Percentiles rank a stretch among this genome's conserved stretches.
phyloP scores from a whole-genome alignment of 2,888 invertebrate species.

The Cantharis nigra region DNA sequence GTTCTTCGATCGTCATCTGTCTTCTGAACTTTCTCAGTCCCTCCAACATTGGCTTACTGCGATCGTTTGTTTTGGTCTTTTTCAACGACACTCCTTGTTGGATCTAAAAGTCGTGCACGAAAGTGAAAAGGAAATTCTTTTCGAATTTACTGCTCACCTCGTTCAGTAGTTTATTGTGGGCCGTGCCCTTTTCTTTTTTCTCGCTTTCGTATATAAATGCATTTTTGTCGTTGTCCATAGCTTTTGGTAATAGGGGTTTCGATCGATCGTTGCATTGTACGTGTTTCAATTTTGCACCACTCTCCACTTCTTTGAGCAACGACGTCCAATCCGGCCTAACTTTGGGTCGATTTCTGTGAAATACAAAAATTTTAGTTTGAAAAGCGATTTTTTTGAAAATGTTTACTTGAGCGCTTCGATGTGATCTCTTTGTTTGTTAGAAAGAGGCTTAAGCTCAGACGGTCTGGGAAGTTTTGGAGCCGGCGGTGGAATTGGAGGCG shows the following conservation, averaged over 20 bases:
- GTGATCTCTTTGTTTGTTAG: slow-evolving; percentile 65
- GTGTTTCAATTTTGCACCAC: slow-evolving; percentile 76
- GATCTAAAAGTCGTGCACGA: slow-evolving; percentile 60
- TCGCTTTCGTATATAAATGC: slow-evolving; percentile 90
- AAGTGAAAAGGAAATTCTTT: neutral
- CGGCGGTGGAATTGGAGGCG: slow-evolving; percentile 50
- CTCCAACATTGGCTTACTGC: slow-evolving; percentile 82
- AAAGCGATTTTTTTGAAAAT: neutral
- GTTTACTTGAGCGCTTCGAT: slow-evolving; percentile 71
- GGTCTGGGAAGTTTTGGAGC: slow-evolving; percentile 69
- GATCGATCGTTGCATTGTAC: slow-evolving; percentile 85
- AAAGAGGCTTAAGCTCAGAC: slow-evolving; percentile 58
- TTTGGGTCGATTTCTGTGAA: slow-evolving; percentile 68
- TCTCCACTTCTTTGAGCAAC: slow-evolving; percentile 91
- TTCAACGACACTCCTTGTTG: slow-evolving; percentile 76
- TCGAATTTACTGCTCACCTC: slow-evolving; percentile 47
- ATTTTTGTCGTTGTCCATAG: slow-evolving; percentile 66
- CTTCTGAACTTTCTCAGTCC: slow-evolving; percentile 85
- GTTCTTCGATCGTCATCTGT: slow-evolving; percentile 89
- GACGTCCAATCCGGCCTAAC: slow-evolving; percentile 86
- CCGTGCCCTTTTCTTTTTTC: slow-evolving; percentile 78
- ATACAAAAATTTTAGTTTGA: neutral
- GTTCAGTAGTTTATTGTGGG: slow-evolving; percentile 79
- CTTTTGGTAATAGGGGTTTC: slow-evolving; percentile 59
- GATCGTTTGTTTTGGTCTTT: slow-evolving; percentile 79